Base-by-base conservation (phyloP, 2,888 invertebrate genomes). In the Tethea ocularis region DNA sequence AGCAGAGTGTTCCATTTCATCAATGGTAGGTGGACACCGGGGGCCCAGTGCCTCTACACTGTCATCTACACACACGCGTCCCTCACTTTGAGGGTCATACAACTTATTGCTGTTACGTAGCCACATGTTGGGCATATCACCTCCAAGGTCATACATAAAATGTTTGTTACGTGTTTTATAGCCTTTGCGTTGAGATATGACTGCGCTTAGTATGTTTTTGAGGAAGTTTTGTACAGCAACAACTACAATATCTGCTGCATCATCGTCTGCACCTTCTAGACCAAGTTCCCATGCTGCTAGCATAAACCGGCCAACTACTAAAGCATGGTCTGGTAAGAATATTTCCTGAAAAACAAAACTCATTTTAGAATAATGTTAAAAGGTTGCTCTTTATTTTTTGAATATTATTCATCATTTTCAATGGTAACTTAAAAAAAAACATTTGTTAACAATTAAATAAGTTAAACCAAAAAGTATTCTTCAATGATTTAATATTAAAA, bases 201-300 rank as follows among this genome's bases (percentile, higher is more conserved):
- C 95, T 0, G 96, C 95, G 1, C 96, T 95, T 1, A 98, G 91
- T 11, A 98, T 94, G 79, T 97, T 97, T 82, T 98, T 98, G 1
- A 98, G 93, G 75, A 97, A 96, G 64, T 95, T 94, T 91, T 96
- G 91, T 1, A 97, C 96, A 1, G 97, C 97, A 52, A 95, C 95
- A 46, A 97, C 96, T 56, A 98, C 94, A n/a, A 97, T 93, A 64
- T 97, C 96, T 0, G 97, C 96, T 5, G 97, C 97, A 65, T 94
- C 95, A 75, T 97, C 97, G 64, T 97, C 97, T 4, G 97, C 97
- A 8, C 97, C 97, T 69, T 97, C 96, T 51, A 98, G 93, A 0
- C 97, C 98, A 56, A 95, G 95, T 77, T 98, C 98, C 98, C 98
- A 98, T 7, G 98, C 97, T 5, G 96, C 96, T 11, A 98, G 94